Conservation (phyloP, 2,888 invertebrate species). For the Zhuqinia jingwanae region DNA sequence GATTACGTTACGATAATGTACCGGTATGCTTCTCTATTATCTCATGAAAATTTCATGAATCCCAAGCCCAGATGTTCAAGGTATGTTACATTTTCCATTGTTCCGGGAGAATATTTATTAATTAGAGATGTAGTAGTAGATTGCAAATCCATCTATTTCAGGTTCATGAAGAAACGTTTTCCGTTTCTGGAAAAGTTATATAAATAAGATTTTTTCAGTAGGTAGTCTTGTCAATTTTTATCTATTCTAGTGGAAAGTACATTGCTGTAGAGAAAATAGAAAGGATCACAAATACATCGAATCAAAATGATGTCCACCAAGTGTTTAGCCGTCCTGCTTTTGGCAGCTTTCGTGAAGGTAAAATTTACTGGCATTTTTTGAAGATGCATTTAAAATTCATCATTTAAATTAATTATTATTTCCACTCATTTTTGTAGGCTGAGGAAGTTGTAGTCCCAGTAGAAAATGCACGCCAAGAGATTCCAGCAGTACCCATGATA, state of each 20-base stretch:
- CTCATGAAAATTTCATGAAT: constrained; percentile 64
- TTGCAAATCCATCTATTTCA: too few relatives aligned
- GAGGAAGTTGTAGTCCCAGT: constrained; percentile 25
- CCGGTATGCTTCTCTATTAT: background rate
- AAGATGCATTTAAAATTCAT: too few relatives aligned
- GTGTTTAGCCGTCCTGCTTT: constrained; percentile 35
- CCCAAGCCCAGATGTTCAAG: constrained; percentile 8
- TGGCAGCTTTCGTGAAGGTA: constrained; percentile 50
- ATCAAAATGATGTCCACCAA: constrained; percentile 49
- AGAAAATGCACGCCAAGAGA: constrained; percentile 24
- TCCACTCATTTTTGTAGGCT: constrained; percentile 36
- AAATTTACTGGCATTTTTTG: background rate
- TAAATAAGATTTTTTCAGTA: constrained; percentile 19
- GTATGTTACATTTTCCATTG: constrained; percentile 39
- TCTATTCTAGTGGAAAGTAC: background rate
- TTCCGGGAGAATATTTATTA: background rate
- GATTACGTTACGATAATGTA: background rate
- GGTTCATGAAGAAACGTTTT: constrained; percentile 37
- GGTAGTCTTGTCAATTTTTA: constrained; percentile 26
- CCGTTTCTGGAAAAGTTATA: constrained; percentile 37
- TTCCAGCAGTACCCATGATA: too few relatives aligned
- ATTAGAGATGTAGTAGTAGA: constrained; percentile 9
- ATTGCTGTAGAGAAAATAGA: background rate
- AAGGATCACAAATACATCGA: constrained; percentile 25
- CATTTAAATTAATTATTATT: too few relatives aligned